A percentile compares a stretch with the other conserved stretches of the same genome.
These are phyloP conservation scores for Kryptolebias ocellatus DNA, from an alignment of 2,797 vertebrate genomes.

Conservation along the genomic window DNA sequence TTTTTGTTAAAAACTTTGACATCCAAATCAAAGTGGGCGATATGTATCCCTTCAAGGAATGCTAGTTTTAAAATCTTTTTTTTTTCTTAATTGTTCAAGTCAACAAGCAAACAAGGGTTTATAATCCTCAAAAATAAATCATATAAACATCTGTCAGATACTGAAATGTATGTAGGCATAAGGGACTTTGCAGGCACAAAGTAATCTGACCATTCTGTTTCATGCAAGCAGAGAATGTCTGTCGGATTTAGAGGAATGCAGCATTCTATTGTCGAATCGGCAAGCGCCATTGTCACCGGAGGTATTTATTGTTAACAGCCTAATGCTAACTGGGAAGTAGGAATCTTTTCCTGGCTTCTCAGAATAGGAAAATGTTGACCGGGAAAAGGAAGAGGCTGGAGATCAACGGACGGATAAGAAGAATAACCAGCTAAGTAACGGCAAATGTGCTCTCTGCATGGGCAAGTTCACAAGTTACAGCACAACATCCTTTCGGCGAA, in stretches of 20 bases:
- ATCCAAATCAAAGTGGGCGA: too few relatives aligned
- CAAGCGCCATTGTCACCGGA: constrained; percentile 26
- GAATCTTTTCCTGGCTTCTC: constrained; percentile 5
- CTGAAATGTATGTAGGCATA: constrained; percentile 21
- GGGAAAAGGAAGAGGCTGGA: not conserved
- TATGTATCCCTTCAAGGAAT: not conserved
- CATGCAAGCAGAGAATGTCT: constrained; percentile 27
- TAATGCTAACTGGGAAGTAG: not conserved
- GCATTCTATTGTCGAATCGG: constrained; percentile 16
- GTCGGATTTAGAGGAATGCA: constrained; percentile 46
- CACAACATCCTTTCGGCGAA: constrained; percentile 14
- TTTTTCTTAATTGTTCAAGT: constrained; percentile 16
- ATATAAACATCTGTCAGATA: constrained; percentile 8
- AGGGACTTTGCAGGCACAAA: constrained; percentile 7
- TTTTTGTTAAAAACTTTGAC: too few relatives aligned
- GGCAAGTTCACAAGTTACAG: constrained; percentile 9
- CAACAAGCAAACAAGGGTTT: constrained; percentile 29
- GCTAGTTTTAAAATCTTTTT: not conserved
- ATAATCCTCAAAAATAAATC: constrained; percentile 23
- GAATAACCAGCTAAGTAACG: constrained; percentile 5
- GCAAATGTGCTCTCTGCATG: rapidly evolving
- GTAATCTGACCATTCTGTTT: constrained; percentile 12
- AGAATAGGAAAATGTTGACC: not conserved
- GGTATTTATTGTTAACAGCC: not conserved
- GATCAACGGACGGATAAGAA: not conserved